These are phyloP conservation scores for Diorhabda carinulata DNA, from an alignment of 1,140 invertebrate species.

Conservation along the genomic window DNA sequence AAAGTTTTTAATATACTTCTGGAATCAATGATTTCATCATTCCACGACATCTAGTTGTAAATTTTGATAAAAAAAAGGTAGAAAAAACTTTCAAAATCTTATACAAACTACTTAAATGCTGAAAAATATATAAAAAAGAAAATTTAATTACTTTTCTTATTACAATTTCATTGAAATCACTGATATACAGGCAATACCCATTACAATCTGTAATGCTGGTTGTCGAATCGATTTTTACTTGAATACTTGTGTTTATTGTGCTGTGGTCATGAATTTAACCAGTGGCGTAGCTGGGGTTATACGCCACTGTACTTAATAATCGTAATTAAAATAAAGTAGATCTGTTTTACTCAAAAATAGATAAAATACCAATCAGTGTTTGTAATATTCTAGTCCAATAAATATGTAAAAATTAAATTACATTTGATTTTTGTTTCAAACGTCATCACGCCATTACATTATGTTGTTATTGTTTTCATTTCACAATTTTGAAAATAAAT, in stretches of 20 bases:
- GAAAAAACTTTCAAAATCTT: no score
- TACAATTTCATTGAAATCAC: background rate
- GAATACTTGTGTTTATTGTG: background rate
- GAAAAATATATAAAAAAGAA: no score
- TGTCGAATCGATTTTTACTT: background rate
- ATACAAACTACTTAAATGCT: no score
- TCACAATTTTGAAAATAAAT: background rate
- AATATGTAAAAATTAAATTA: background rate
- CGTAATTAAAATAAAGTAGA: background rate
- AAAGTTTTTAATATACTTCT: no score
- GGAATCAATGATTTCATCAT: no score
- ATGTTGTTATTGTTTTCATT: conserved; percentile 24
- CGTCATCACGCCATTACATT: conserved; percentile 15
- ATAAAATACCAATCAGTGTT: background rate
- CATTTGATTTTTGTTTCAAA: background rate
- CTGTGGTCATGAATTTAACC: background rate
- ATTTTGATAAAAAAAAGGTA: no score
- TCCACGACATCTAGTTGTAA: no score
- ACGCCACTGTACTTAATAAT: background rate
- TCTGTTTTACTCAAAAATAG: background rate
- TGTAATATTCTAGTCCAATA: background rate
- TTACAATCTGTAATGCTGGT: background rate
- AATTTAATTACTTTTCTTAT: no score
- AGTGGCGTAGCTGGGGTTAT: background rate
- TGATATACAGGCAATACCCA: background rate